A percentile compares a stretch with the other conserved stretches of the same genome.
Evolutionary conservation across 2,797 vertebrate species (phyloP).

Genomic region (Melanotaenia trifasciata): DNA sequence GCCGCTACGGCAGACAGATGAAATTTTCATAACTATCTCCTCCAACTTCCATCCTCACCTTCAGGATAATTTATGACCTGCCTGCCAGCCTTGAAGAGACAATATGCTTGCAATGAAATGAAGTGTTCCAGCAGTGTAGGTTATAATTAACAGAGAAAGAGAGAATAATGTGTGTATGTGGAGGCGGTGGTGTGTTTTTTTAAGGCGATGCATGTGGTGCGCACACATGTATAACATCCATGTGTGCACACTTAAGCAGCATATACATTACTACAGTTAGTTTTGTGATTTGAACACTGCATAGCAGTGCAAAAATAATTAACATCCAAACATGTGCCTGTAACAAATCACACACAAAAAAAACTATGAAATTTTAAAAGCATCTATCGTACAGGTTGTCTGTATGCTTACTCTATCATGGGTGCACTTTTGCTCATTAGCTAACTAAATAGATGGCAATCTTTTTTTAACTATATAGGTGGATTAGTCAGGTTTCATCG

Average conservation of each 20-base stretch:
- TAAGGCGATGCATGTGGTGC: conserved; percentile 15
- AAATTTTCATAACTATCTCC: conserved; percentile 99
- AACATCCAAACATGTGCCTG: conserved; percentile 6
- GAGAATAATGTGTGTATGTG: conserved; percentile 80
- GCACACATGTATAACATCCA: conserved; percentile 28
- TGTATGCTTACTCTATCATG: conserved; percentile 14
- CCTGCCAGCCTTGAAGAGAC: conserved; percentile 97
- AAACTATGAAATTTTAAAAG: conserved; percentile 2
- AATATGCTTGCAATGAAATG: conserved; percentile 99
- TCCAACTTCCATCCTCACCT: conserved; percentile 98
- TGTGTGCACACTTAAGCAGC: conserved; percentile 40
- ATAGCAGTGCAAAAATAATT: conserved; percentile 9
- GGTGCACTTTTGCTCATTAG: conserved; percentile 14
- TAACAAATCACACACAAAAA: conserved; percentile 22
- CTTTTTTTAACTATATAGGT: background rate
- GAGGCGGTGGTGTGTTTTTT: conserved; percentile 16
- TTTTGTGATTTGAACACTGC: conserved; percentile 23
- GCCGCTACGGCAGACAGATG: conserved; percentile 98
- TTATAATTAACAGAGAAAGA: conserved; percentile 97
- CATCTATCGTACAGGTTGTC: conserved; percentile 14
- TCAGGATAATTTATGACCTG: conserved; percentile 99
- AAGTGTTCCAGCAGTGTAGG: conserved; percentile 96
- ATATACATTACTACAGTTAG: conserved; percentile 72
- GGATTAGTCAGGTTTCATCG: background rate
- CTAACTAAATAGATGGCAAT: background rate